These are phyloP conservation scores for Chloebia gouldiae DNA, from an alignment of 2,113 vertebrate genomes.

Conservation along the genomic window DNA sequence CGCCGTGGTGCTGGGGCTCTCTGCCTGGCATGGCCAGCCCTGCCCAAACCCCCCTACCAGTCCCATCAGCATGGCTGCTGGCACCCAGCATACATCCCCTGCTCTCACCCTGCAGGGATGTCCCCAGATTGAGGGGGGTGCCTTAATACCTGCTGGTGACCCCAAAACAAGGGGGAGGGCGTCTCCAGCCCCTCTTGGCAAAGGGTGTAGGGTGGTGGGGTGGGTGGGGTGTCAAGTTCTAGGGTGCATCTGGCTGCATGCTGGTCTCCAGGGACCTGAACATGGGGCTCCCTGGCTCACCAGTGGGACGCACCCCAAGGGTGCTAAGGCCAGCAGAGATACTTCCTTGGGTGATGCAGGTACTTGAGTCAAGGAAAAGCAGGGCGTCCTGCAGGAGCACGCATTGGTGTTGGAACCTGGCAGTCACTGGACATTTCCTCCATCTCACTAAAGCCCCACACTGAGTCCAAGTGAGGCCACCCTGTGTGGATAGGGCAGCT, in stretches of 20 bases:
- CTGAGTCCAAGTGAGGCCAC: accelerated
- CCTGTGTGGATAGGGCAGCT: not conserved
- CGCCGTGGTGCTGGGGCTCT: not conserved
- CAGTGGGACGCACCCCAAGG: accelerated
- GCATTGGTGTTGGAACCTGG: no score
- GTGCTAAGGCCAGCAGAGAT: no score
- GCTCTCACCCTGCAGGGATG: not conserved
- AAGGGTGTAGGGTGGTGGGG: not conserved
- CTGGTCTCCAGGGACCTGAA: not conserved
- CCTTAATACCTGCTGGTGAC: not conserved
- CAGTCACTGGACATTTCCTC: not conserved
- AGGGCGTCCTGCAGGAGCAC: accelerated
- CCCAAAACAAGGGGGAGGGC: not conserved
- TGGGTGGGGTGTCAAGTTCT: not conserved
- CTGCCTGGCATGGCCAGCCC: accelerated
- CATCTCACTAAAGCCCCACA: not conserved
- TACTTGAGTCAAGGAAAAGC: not conserved
- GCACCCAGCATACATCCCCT: no score
- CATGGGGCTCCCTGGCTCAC: accelerated
- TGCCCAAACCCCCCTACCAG: not conserved
- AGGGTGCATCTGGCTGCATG: accelerated
- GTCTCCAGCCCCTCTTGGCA: not conserved
- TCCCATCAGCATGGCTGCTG: not conserved
- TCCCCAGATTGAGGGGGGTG: not conserved
- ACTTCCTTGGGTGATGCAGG: not conserved